Conservation (phyloP, 2,113 vertebrate species). For the Nipponia nippon region DNA sequence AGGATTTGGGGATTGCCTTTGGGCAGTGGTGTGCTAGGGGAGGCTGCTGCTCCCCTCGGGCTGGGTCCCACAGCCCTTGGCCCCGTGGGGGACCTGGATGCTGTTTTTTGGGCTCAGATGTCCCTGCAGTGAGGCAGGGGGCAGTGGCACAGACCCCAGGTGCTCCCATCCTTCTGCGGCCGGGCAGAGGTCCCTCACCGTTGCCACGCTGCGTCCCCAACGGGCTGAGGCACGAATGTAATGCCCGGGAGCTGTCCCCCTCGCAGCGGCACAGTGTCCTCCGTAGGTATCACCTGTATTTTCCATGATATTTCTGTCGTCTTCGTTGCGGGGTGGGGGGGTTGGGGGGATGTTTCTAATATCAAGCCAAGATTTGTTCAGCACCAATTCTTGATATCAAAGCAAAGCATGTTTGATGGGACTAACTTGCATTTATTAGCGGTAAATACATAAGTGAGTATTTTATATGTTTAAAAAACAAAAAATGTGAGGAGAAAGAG, state of each 20-base stretch:
- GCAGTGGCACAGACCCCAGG: accelerated
- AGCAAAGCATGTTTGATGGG: constrained; percentile 19
- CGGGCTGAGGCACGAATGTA: background rate
- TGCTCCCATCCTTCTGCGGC: background rate
- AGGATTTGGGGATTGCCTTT: background rate
- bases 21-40: background rate
- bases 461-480: constrained; percentile 42
- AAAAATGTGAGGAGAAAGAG: background rate
- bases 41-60: accelerated
- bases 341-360: background rate
- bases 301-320: constrained; percentile 34
- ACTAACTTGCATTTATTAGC: constrained; percentile 43
- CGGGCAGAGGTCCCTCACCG: background rate
- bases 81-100: background rate
- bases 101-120: background rate
- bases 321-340: background rate
- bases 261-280: background rate
- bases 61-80: background rate
- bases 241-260: background rate
- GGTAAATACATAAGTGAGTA: constrained; percentile 36
- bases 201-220: accelerated
- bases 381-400: constrained; percentile 25
- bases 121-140: background rate
- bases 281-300: constrained; percentile 1
- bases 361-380: constrained; percentile 25